Evolutionary conservation across 1,140 invertebrate species (phyloP), one percentile per base, ranked within the genome.

Genomic region (Drosophila equinoxialis): DNA sequence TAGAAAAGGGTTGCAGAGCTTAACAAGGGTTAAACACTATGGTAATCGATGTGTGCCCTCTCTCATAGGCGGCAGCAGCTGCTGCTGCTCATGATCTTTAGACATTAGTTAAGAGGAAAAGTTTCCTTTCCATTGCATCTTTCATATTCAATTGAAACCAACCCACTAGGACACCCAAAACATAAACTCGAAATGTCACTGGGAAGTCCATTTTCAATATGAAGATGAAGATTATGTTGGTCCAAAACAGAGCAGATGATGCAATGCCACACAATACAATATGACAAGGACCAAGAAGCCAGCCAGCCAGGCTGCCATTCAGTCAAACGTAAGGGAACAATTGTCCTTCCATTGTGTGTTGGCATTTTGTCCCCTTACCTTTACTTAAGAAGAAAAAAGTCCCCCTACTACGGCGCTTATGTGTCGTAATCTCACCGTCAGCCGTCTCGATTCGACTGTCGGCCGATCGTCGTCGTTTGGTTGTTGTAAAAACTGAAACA

Each of bases 11-110:
- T 81, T 86, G 82, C 63, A 55, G 71, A 76, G 82, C 70, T 79
- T 81, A 86, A 86, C 74, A 85, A 85, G 79, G 79, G 82, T 85
- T 81, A 85, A 86, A 81, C 81, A 39, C 37, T 39, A 13, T 11
- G 37, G 37, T 39, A 39, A 39, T 39, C 37, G 37, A 3, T 39
- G 11, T 39, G 37, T 79, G 73, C 64, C 73, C 70, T 71, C 57
- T 37, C 57, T 70, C 60, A 37, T 51, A 30, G 6, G 30, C 30
- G 5, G 6, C 42, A 51, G 71, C 76, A 77, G 75, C 69, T 62
- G 68, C 75, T 54, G 54, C 66, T 55, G 66, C 58, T 55, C 61
- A 30, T 59, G 42, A 72, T 65, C 76, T n/a, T 14, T 3, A 8
- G 1, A 8, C 30, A 30, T 30, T 30, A 30, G 30, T 30, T 30